Conservation (phyloP, 2,888 invertebrate species). For the Steinernema carpocapsae region DNA sequence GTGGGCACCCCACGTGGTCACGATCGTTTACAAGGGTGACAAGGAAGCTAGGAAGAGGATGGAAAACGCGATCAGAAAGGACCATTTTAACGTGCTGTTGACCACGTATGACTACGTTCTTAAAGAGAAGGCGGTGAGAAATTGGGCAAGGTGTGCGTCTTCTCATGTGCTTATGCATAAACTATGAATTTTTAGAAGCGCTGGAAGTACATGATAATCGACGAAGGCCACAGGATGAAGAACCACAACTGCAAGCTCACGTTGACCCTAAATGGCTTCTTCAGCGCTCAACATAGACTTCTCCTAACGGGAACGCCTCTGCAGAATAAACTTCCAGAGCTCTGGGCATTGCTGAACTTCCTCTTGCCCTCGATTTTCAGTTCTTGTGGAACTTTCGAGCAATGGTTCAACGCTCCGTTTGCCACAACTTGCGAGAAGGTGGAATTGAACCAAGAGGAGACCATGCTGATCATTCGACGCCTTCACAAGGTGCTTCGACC, state of each 20-base stretch:
- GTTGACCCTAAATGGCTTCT: constrained; percentile 90
- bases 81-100: constrained; percentile 92
- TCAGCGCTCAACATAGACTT: constrained; percentile 88
- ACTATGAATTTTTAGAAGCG: constrained; percentile 75
- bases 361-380: constrained; percentile 97
- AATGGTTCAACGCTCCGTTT: constrained; percentile 99
- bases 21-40: constrained; percentile 76
- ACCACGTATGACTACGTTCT: constrained; percentile 99
- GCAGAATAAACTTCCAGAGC: constrained; percentile 63
- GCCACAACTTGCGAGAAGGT: constrained; percentile 91
- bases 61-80: constrained; percentile 56
- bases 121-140: constrained; percentile 92
- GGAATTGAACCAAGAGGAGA: constrained; percentile 98
- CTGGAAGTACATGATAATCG: constrained; percentile 99
- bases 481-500: constrained; percentile 92
- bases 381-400: constrained; percentile 96
- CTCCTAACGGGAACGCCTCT: constrained; percentile 77
- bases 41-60: constrained; percentile 69
- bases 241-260: constrained; percentile 99
- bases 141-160: constrained; percentile 80
- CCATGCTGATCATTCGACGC: constrained; percentile 98
- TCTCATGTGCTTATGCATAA: neutral
- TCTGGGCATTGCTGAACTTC: constrained; percentile 87
- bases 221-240: constrained; percentile 99
- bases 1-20: constrained; percentile 91